phyloP scores from a whole-genome alignment of 2,888 invertebrate species.

The Calameuta pallipes region DNA sequence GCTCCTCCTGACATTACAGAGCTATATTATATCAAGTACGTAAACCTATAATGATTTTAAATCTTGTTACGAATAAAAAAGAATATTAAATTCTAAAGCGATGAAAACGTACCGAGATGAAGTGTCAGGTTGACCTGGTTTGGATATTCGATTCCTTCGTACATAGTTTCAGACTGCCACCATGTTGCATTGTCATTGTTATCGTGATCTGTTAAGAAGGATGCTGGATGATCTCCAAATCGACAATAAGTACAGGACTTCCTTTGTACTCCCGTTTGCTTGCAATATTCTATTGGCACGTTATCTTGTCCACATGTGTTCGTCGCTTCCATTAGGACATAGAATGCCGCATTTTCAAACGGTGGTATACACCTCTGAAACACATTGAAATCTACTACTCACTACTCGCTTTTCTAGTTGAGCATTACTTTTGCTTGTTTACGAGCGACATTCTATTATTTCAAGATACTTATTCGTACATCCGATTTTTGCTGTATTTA shows the following conservation, averaged over 20 bases:
- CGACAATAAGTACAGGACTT: conserved; percentile 87
- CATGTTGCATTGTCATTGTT: conserved; percentile 91
- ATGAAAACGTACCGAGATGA: conserved; percentile 75
- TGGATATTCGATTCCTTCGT: conserved; percentile 90
- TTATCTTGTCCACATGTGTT: conserved; percentile 94
- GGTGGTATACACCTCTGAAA: conserved; percentile 93
- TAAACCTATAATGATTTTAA: neutral
- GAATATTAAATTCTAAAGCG: neutral
- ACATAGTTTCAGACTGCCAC: conserved; percentile 99
- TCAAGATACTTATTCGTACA: neutral
- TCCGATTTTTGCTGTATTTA: neutral
- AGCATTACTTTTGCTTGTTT: neutral
- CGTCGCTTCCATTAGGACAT: conserved; percentile 88
- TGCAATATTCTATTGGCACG: conserved; percentile 83
- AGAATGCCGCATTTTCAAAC: conserved; percentile 96
- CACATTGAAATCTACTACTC: conserved; percentile 32
- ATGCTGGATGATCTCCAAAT: conserved; percentile 75
- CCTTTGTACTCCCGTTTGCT: conserved; percentile 85
- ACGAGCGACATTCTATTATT: neutral
- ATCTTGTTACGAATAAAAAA: neutral
- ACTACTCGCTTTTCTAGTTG: conserved; percentile 17
- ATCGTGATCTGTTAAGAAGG: conserved; percentile 90
- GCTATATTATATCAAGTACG: neutral
- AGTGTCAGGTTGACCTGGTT: conserved; percentile 93
- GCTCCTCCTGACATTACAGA: neutral